A percentile compares a stretch with the other conserved stretches of the same genome.
These are phyloP conservation scores for Halichoerus grypus DNA, from an alignment of 2,113 vertebrate genomes.

Conservation along the genomic window DNA sequence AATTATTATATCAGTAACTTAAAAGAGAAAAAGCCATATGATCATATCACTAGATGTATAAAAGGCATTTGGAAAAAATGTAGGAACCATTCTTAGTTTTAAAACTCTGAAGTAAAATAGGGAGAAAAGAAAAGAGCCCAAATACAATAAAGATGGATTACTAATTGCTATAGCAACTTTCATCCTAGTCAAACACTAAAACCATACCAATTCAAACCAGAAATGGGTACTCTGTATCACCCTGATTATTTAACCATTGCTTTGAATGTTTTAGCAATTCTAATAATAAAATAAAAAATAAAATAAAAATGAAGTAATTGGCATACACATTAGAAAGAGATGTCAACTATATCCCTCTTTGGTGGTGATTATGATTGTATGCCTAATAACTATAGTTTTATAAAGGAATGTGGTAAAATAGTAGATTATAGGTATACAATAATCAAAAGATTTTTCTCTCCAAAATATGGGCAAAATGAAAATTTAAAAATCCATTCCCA, in stretches of 20 bases:
- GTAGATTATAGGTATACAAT: not conserved
- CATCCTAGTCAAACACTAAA: not conserved
- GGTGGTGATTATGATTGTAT: not conserved
- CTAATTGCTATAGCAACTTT: not conserved
- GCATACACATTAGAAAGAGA: not conserved
- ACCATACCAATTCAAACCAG: not conserved
- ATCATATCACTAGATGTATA: not conserved
- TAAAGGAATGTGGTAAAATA: not conserved
- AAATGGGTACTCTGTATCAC: not conserved
- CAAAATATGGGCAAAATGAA: not conserved
- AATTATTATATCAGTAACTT: slow-evolving; percentile 14
- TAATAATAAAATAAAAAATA: not conserved
- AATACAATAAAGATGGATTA: slow-evolving; percentile 3
- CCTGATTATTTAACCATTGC: not conserved
- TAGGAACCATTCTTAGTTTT: slow-evolving; percentile 22
- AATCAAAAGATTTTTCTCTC: not conserved
- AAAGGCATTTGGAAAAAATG: not conserved
- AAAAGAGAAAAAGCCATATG: not conserved
- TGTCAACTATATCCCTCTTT: not conserved
- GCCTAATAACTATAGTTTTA: not conserved
- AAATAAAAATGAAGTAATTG: not conserved
- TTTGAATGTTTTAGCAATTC: not conserved
- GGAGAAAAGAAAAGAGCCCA: not conserved
- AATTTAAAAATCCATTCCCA: not conserved
- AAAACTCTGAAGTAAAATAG: not conserved